Base-by-base conservation (phyloP, 2,113 vertebrate genomes). In the Murina feae region DNA sequence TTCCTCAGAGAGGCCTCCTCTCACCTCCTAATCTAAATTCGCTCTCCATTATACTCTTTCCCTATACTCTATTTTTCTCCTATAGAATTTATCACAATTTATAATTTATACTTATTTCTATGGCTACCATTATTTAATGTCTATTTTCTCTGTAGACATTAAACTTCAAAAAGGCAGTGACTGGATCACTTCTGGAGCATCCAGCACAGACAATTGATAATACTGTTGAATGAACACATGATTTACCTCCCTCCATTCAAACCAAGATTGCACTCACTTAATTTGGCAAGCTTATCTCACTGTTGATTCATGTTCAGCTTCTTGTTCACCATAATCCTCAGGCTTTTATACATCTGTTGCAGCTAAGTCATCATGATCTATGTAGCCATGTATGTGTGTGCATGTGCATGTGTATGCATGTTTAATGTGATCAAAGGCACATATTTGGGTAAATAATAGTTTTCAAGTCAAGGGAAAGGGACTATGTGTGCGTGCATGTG, bases 391-490 rank as follows among this genome's bases (percentile, higher is more conserved):
- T 30, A 49, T 51, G 12, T 14, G 0, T 18, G 9, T 66, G 44
- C 9, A 35, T 58, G 49, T 79, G 37, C 2, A 47, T 32, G 11
- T 39, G 37, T 30, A 6, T 79, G n/a, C 17, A 82, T 69, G 21
- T 25, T 78, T 69, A 72, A 65, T 37, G 84, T 20, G 53, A 95
- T 42, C n/a, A 86, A 80, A 89, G 21, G 3, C 35, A 89, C 7
- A 17, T 28, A 65, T 55, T 63, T 94, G 51, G 39, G 13, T 90
- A 92, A 83, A 76, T 65, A 91, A 44, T 90, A 18, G 7, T 66
- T 89, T 82, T 94, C 49, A 44, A n/a, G 16, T 58, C 72, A 95
- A 14, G 42, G n/a, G 25, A 92, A 95, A 88, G 44, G 20, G 21
- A 44, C 37, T 37, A 6, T 55, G 8, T 32, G 5, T 42, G 8